Conservation (phyloP, 2,113 vertebrate species). For the Ramphastos sulfuratus region DNA sequence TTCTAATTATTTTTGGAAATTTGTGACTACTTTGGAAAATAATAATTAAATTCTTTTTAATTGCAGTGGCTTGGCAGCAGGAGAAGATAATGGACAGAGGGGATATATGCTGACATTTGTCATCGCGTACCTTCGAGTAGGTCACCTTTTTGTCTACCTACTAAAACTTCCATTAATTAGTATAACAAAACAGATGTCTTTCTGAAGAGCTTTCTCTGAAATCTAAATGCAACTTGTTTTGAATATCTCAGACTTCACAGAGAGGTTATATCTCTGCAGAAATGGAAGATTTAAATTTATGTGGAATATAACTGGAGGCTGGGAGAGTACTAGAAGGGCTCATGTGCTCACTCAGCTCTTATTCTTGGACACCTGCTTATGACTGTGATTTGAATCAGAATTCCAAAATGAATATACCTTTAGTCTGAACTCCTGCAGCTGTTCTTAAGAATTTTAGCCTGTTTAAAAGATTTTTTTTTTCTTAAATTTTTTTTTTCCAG, state of each 20-base stretch:
- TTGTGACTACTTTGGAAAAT: constrained; percentile 9
- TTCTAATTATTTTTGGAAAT: neutral
- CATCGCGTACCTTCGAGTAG: constrained; percentile 97
- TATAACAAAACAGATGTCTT: neutral
- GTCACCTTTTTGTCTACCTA: constrained; percentile 65
- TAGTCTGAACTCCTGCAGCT: neutral
- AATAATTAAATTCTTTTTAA: constrained; percentile 77
- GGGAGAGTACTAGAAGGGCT: neutral
- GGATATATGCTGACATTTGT: constrained; percentile 98
- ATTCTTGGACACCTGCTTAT: neutral
- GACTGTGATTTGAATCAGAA: neutral
- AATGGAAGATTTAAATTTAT: neutral
- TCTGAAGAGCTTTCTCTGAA: neutral
- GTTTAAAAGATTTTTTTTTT: neutral
- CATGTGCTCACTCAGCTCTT: neutral
- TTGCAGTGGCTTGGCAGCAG: constrained; percentile 95
- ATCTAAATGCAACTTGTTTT: neutral
- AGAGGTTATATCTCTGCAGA: neutral
- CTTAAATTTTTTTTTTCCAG: neutral
- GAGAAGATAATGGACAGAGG: constrained; percentile 99
- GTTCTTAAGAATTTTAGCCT: neutral
- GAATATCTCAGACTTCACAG: neutral
- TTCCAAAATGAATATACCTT: neutral
- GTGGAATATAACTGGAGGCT: neutral
- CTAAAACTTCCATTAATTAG: constrained; percentile 14